Conservation (phyloP, 2,113 vertebrate species). For the Pseudopodoces humilis region DNA sequence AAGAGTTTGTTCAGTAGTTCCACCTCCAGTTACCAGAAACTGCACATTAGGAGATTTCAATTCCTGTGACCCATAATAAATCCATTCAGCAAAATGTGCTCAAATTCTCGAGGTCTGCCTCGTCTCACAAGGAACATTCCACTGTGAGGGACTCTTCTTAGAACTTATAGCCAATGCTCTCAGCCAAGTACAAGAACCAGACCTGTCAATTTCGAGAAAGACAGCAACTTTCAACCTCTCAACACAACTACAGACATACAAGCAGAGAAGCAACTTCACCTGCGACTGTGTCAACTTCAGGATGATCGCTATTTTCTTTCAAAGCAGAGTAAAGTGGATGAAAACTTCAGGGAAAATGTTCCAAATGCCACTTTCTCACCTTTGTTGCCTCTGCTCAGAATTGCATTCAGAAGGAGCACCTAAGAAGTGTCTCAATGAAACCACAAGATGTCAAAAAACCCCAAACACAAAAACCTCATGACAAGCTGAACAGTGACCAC, state of each 20-base stretch:
- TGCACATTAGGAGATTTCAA: neutral
- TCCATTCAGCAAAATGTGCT: neutral
- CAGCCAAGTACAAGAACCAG: neutral
- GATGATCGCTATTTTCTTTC: accelerated
- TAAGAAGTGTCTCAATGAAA: neutral
- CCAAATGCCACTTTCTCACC: neutral
- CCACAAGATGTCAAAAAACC: neutral
- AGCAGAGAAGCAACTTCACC: neutral
- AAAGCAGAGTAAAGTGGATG: neutral
- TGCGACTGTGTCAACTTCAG: neutral
- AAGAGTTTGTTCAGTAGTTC: accelerated
- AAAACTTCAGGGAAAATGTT: neutral
- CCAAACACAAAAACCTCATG: neutral
- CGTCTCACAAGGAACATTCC: neutral
- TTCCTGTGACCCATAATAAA: neutral
- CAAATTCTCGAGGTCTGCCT: neutral
- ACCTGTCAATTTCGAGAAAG: neutral
- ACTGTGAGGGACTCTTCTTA: neutral
- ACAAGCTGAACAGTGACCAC: neutral
- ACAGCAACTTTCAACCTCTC: neutral
- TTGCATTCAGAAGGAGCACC: neutral
- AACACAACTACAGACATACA: accelerated
- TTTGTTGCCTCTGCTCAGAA: neutral
- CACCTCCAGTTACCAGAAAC: neutral
- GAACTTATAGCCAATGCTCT: neutral